phyloP scores from a whole-genome alignment of 2,888 invertebrate genomes.

The Drosophila monieri region DNA sequence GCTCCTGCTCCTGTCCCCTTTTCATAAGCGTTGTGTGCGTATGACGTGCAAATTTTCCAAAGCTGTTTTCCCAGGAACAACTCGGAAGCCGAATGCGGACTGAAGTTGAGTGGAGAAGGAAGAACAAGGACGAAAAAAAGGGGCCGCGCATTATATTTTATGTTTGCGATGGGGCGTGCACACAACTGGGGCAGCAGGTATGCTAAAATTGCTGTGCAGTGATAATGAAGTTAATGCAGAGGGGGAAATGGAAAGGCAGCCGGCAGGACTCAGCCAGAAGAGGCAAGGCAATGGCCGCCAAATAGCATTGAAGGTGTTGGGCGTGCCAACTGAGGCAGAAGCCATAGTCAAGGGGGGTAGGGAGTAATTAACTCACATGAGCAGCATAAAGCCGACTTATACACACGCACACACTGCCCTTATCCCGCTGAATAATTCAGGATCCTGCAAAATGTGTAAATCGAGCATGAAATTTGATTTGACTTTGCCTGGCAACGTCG shows the following conservation, averaged over 20 bases:
- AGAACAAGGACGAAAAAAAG: neutral
- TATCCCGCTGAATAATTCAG: conserved; percentile 27
- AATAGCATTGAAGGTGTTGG: conserved; percentile 48
- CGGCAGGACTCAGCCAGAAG: neutral
- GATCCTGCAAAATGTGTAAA: conserved; percentile 26
- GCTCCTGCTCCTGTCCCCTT: conserved; percentile 19
- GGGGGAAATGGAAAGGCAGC: conserved; percentile 3
- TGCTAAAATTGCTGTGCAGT: conserved; percentile 52
- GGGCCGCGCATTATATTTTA: conserved; percentile 56
- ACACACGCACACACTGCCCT: conserved; percentile 1
- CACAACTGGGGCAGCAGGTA: conserved; percentile 28
- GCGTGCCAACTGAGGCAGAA: conserved; percentile 9
- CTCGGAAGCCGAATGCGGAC: conserved; percentile 11
- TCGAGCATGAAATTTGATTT: conserved; percentile 46
- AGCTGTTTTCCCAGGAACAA: conserved; percentile 51
- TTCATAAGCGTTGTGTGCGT: conserved; percentile 61
- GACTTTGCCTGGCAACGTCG: conserved; percentile 16
- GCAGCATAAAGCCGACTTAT: conserved; percentile 12
- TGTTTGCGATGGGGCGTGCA: conserved; percentile 46
- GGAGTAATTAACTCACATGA: conserved; percentile 64
- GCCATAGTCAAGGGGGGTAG: neutral
- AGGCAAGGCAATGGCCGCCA: conserved; percentile 55
- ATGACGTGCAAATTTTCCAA: conserved; percentile 73
- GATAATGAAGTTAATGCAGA: conserved; percentile 71
- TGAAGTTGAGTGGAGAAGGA: neutral